phyloP scores from a whole-genome alignment of 2,888 invertebrate species.

The Glaucopsyche alexis region DNA sequence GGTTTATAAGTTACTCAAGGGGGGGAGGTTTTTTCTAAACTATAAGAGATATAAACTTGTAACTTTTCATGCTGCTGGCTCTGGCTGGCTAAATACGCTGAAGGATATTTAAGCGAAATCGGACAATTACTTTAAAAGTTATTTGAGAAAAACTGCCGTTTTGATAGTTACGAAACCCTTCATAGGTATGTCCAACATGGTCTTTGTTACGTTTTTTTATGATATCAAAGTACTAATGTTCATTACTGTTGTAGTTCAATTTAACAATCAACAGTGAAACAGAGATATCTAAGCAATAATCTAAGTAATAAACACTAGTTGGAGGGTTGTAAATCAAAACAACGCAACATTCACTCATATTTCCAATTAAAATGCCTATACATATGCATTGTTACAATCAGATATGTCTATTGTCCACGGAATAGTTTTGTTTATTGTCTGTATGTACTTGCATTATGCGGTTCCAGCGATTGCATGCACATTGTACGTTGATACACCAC shows the following conservation, averaged over 20 bases:
- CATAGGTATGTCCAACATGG: too few relatives aligned
- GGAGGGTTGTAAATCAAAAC: constrained; percentile 59
- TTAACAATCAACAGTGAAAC: neutral
- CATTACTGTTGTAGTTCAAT: neutral
- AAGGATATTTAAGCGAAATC: too few relatives aligned
- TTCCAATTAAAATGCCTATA: constrained; percentile 76
- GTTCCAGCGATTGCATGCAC: constrained; percentile 65
- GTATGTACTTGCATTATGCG: constrained; percentile 50
- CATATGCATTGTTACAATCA: constrained; percentile 68
- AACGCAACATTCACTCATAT: constrained; percentile 62
- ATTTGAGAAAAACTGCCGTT: too few relatives aligned
- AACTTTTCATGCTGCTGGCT: too few relatives aligned
- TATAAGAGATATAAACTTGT: too few relatives aligned
- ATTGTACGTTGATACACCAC: constrained; percentile 46
- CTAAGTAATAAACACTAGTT: constrained; percentile 44
- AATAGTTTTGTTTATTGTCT: constrained; percentile 58
- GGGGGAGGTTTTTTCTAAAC: too few relatives aligned
- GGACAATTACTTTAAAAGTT: too few relatives aligned
- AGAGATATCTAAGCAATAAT: constrained; percentile 37
- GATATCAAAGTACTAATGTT: too few relatives aligned
- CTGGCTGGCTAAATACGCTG: too few relatives aligned
- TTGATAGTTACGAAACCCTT: too few relatives aligned
- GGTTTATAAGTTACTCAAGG: too few relatives aligned
- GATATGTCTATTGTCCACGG: constrained; percentile 72
- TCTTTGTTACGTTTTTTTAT: too few relatives aligned